Base-by-base conservation (phyloP, 2,113 vertebrate species). In the Noctilio leporinus region DNA sequence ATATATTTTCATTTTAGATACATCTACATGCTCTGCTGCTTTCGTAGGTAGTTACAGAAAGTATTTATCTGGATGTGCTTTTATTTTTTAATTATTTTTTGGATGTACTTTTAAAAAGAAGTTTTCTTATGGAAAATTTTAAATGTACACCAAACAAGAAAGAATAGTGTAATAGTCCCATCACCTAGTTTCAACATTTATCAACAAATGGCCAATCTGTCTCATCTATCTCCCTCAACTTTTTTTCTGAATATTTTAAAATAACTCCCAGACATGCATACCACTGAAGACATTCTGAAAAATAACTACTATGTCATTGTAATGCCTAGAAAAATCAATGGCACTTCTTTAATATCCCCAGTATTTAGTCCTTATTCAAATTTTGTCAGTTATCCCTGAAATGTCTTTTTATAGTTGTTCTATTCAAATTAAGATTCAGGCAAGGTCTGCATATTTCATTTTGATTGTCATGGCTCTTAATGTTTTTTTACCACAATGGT, bases 211-310 rank as follows among this genome's bases (percentile, higher is more conserved):
- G 14, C n/a, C 33, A 19, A 8, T 67, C 35, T 67, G 28, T 77
- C 81, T 88, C 47, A 70, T 43, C 3, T 7, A 10, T 80, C 15
- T 92, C 55, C 28, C 17, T 33, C 19, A 51, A 24, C 28, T 7
- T 43, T 75, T 59, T n/a, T 51, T 35, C 40, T 72, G 84, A 69
- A 19, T 69, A 69, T 84, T 92, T 92, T 67, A 81, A 75, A 38
- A 24, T 33, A 67, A 67, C 49, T 86, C 47, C 11, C 45, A 94
- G 62, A 81, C 47, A 65, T 43, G 24, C 20, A 38, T 85, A 47
- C 89, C 30, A 89, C 22, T 72, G 72, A 92, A 83, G 83, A 86
- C 49, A 73, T 67, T 84, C 47, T 15, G 43, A 73, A 94, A 94
- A 33, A 35, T 7, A 53, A 33, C 19, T 62, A 19, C 5, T 11